These are phyloP conservation scores for Sarcophaga subvicina DNA, from an alignment of 2,888 invertebrate genomes.

Conservation along the genomic window DNA sequence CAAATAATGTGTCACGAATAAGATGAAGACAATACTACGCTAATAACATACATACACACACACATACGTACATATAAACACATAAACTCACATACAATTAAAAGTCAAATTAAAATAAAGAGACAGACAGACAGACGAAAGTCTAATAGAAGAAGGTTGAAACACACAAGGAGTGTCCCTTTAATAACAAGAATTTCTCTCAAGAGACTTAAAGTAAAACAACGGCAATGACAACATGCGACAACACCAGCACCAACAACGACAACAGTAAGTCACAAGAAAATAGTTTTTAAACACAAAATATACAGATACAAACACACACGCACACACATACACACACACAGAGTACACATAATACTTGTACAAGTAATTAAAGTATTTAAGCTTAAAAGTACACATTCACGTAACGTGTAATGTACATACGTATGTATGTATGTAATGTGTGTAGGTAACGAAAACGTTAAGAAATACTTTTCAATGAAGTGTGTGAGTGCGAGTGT, in stretches of 20 bases:
- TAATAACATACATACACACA: neutral
- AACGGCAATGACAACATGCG: slow-evolving; percentile 65
- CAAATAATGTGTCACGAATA: slow-evolving; percentile 56
- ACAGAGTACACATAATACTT: neutral
- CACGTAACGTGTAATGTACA: slow-evolving; percentile 26
- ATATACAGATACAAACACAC: neutral
- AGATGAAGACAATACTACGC: slow-evolving; percentile 20
- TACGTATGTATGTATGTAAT: too few relatives aligned
- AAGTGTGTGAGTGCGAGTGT: slow-evolving; percentile 1
- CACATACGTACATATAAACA: neutral
- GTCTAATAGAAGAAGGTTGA: slow-evolving; percentile 16
- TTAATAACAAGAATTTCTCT: slow-evolving; percentile 65
- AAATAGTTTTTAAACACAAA: slow-evolving; percentile 53
- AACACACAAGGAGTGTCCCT: slow-evolving; percentile 62
- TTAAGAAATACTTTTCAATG: slow-evolving; percentile 45
- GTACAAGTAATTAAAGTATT: slow-evolving; percentile 77
- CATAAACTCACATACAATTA: slow-evolving; percentile 4
- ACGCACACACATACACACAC: neutral
- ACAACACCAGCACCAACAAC: neutral
- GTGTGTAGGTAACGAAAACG: slow-evolving; percentile 57
- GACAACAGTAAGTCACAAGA: slow-evolving; percentile 40
- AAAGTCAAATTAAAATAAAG: slow-evolving; percentile 44
- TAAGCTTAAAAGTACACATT: slow-evolving; percentile 71
- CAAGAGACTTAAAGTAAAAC: slow-evolving; percentile 63
- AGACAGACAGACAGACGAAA: neutral